These are phyloP conservation scores for Zophobas morio DNA, from an alignment of 1,140 invertebrate species.

Conservation along the genomic window DNA sequence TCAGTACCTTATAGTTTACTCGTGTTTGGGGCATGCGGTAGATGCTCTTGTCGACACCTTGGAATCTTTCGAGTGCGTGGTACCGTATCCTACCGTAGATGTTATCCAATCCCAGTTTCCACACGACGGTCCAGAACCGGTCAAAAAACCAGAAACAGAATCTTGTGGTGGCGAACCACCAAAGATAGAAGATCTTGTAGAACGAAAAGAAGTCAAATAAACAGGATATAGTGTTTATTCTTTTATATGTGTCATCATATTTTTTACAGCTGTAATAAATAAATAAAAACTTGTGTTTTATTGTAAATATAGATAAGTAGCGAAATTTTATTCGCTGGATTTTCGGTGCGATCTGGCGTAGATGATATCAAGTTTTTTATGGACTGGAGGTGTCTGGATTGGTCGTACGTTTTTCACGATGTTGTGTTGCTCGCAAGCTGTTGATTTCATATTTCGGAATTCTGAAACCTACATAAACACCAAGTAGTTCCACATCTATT, in stretches of 20 bases:
- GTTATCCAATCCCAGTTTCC: neutral
- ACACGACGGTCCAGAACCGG: neutral
- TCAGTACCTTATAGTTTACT: slow-evolving; percentile 50
- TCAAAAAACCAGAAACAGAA: neutral
- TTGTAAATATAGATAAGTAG: neutral
- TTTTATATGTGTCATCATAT: too few relatives aligned
- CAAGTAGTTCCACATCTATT: neutral
- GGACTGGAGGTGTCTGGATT: slow-evolving; percentile 60
- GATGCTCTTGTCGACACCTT: slow-evolving; percentile 40
- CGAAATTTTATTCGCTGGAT: slow-evolving; percentile 53
- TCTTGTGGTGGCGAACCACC: too few relatives aligned
- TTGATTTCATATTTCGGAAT: slow-evolving; percentile 65
- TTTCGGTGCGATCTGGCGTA: slow-evolving; percentile 62
- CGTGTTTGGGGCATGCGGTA: slow-evolving; percentile 39
- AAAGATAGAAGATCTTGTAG: too few relatives aligned
- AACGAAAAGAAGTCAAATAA: too few relatives aligned
- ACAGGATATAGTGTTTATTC: too few relatives aligned
- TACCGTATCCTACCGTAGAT: neutral
- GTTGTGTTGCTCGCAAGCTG: slow-evolving; percentile 60
- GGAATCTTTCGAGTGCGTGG: slow-evolving; percentile 7
- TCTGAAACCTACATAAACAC: slow-evolving; percentile 59
- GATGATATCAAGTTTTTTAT: slow-evolving; percentile 64
- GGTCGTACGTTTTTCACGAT: slow-evolving; percentile 65
- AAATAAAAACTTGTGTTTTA: neutral
- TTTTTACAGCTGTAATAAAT: neutral